Conservation (phyloP, 1,140 invertebrate genomes). For the Caenorhabditis brenneri region DNA sequence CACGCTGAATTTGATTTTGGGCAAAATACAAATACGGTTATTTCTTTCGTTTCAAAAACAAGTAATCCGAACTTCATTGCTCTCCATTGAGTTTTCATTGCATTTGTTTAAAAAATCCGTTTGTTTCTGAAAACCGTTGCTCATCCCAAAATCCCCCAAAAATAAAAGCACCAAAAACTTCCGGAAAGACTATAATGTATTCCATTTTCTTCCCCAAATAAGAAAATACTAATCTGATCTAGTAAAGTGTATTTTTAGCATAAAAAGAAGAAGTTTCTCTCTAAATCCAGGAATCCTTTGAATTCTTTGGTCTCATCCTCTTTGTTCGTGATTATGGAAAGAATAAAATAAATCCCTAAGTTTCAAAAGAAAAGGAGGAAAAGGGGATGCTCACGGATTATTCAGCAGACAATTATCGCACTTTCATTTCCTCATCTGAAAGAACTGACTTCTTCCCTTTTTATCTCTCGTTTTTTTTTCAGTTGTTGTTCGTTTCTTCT, state of each 20-base stretch:
- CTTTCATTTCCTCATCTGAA: conserved; percentile 38
- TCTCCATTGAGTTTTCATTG: too few relatives aligned
- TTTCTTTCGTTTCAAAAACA: too few relatives aligned
- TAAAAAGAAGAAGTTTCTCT: not conserved
- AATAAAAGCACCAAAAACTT: too few relatives aligned
- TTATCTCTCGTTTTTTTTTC: not conserved
- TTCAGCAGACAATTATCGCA: conserved; percentile 31
- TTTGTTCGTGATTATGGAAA: not conserved
- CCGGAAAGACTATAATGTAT: not conserved
- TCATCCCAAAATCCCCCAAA: too few relatives aligned
- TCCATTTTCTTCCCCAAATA: not conserved
- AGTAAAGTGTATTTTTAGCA: not conserved
- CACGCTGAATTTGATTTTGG: too few relatives aligned
- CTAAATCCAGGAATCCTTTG: not conserved
- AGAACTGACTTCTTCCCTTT: not conserved
- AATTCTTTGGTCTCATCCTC: conserved; percentile 1
- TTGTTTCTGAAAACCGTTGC: too few relatives aligned
- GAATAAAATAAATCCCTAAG: conserved; percentile 1
- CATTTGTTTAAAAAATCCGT: too few relatives aligned
- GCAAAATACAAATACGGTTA: too few relatives aligned
- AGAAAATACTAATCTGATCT: not conserved
- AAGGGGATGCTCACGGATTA: not conserved
- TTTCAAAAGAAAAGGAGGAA: not conserved
- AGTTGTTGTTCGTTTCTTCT: conserved; percentile 34
- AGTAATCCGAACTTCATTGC: too few relatives aligned